phyloP scores from a whole-genome alignment of 1,140 invertebrate genomes.

The Drosophila parvula region DNA sequence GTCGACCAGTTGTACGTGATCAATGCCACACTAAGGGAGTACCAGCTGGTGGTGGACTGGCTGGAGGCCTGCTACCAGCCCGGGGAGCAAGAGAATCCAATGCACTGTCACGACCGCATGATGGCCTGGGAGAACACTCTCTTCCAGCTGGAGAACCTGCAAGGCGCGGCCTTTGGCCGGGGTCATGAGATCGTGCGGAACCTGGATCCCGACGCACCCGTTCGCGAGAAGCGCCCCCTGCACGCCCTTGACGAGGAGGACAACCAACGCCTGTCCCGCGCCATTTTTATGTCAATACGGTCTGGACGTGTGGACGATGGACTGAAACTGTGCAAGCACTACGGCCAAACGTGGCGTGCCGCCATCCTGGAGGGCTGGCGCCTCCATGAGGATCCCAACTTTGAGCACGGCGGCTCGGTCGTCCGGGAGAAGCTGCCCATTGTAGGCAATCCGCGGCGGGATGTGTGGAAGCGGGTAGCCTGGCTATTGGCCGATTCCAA shows the following conservation, averaged over 20 bases:
- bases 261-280: constrained; percentile 89
- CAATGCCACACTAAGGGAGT: constrained; percentile 89
- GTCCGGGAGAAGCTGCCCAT: constrained; percentile 85
- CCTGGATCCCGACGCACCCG: constrained; percentile 97
- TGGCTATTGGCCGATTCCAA: constrained; percentile 88
- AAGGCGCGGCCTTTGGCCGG: constrained; percentile 85
- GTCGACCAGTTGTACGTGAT: constrained; percentile 82
- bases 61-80: constrained; percentile 92
- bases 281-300: constrained; percentile 91
- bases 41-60: constrained; percentile 96
- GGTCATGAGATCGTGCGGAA: constrained; percentile 87
- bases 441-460: constrained; percentile 93
- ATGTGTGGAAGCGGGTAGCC: constrained; percentile 95
- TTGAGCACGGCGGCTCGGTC: constrained; percentile 82
- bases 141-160: constrained; percentile 87
- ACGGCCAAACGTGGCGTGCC: constrained; percentile 95
- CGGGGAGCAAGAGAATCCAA: constrained; percentile 87
- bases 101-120: constrained; percentile 90
- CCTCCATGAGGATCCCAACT: constrained; percentile 93
- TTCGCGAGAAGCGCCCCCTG: constrained; percentile 90
- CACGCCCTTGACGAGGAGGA: constrained; percentile 96
- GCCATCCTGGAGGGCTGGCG: constrained; percentile 95
- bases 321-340: constrained; percentile 91
- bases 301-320: constrained; percentile 94
- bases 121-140: constrained; percentile 96